These are phyloP conservation scores for Pelecanus crispus DNA, from an alignment of 2,113 vertebrate species.

Conservation along the genomic window DNA sequence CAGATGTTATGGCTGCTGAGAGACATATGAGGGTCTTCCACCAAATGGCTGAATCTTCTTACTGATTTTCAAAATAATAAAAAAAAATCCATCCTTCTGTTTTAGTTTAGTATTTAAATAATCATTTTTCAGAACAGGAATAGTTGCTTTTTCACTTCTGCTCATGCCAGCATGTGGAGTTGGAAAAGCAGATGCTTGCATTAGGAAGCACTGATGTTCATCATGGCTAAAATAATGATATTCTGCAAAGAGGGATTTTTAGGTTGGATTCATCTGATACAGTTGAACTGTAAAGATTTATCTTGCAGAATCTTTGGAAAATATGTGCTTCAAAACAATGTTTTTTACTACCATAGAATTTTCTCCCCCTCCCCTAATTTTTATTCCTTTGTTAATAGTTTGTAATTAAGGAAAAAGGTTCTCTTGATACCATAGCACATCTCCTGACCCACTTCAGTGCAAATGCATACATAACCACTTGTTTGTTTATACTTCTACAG, in stretches of 20 bases:
- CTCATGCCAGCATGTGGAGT: not conserved
- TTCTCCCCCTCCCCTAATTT: not conserved
- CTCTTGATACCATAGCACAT: not conserved
- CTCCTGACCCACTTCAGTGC: constrained; percentile 4
- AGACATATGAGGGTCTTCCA: not conserved
- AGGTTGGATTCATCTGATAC: not conserved
- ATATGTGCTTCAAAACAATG: not conserved
- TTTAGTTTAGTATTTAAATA: not conserved
- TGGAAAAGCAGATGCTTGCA: not conserved
- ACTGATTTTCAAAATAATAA: not conserved
- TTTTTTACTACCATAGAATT: not conserved
- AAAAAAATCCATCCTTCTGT: not conserved
- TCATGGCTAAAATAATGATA: not conserved
- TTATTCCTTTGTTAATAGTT: not conserved
- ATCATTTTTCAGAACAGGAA: not conserved
- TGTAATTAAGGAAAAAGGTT: not conserved
- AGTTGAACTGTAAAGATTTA: not conserved
- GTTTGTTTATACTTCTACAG: constrained; percentile 42
- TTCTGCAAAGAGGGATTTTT: not conserved
- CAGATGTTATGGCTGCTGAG: not conserved
- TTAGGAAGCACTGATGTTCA: not conserved
- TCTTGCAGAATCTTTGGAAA: not conserved
- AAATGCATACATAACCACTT: not conserved
- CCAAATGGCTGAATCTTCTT: not conserved
- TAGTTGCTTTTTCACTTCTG: not conserved